A percentile compares a stretch with the other conserved stretches of the same genome.
Evolutionary conservation across 2,888 invertebrate genomes (phyloP).

Genomic region (Ophion costatus): DNA sequence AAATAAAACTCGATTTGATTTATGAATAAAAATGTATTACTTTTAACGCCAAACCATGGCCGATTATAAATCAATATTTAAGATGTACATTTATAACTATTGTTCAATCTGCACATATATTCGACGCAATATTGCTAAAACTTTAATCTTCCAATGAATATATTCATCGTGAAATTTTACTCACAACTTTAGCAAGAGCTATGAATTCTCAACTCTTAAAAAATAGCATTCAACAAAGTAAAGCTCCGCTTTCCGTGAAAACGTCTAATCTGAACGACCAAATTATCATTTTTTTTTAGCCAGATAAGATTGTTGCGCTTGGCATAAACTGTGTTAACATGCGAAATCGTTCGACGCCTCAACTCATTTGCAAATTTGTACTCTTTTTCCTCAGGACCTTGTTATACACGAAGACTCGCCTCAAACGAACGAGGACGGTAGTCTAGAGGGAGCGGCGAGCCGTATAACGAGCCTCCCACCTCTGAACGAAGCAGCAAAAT

Average conservation of each 20-base stretch:
- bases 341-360: no score
- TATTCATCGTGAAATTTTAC: no score
- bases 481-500: constrained; percentile 83
- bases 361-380: neutral
- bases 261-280: neutral
- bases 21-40: neutral
- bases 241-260: neutral
- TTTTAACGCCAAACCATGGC: neutral
- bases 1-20: no score
- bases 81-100: no score
- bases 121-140: neutral
- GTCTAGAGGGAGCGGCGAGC: constrained; percentile 83
- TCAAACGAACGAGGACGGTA: constrained; percentile 84
- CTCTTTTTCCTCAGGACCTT: constrained; percentile 75
- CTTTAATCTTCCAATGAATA: no score
- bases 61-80: no score
- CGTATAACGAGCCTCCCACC: constrained; percentile 80
- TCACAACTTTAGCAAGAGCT: no score
- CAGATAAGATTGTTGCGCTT: constrained; percentile 37
- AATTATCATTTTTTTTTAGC: constrained; percentile 9
- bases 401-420: constrained; percentile 81
- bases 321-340: neutral
- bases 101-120: neutral
- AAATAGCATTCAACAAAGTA: no score
- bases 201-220: no score